These are phyloP conservation scores for Chymomyza procnemis DNA, from an alignment of 2,888 invertebrate genomes.

Conservation along the genomic window DNA sequence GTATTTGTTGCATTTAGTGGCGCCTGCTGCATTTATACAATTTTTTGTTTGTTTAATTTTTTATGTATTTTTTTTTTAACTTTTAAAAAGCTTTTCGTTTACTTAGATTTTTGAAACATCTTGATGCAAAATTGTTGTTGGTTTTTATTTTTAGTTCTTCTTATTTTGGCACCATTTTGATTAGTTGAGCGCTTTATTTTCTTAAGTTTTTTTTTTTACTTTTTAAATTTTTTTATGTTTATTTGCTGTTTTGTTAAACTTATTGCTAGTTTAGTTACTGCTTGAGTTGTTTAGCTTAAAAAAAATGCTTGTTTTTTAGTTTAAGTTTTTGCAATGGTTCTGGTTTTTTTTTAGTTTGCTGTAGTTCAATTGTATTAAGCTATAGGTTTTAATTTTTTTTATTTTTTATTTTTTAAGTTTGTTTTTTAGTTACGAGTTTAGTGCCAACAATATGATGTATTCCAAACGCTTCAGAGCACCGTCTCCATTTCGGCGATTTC, in stretches of 20 bases:
- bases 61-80: constrained; percentile 32
- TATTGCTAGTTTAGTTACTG: background rate
- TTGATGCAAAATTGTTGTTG: constrained; percentile 14
- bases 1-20: background rate
- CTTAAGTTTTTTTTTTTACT: constrained; percentile 14
- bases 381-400: constrained; percentile 32
- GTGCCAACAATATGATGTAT: constrained; percentile 18
- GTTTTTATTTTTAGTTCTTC: constrained; percentile 5
- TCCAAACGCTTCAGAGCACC: constrained; percentile 81
- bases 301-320: constrained; percentile 28
- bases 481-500: constrained; percentile 95
- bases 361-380: constrained; percentile 38
- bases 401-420: constrained; percentile 12
- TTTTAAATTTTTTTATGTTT: constrained; percentile 19
- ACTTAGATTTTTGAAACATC: constrained; percentile 69
- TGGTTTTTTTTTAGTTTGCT: constrained; percentile 21
- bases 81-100: constrained; percentile 70
- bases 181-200: constrained; percentile 9
- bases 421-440: constrained; percentile 13
- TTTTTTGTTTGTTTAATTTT: constrained; percentile 38
- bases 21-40: constrained; percentile 11
- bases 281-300: background rate
- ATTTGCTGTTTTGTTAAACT: constrained; percentile 19
- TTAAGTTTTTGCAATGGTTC: constrained; percentile 14
- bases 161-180: background rate